These are phyloP conservation scores for Petromus typicus DNA, from an alignment of 2,113 vertebrate species.

Conservation along the genomic window DNA sequence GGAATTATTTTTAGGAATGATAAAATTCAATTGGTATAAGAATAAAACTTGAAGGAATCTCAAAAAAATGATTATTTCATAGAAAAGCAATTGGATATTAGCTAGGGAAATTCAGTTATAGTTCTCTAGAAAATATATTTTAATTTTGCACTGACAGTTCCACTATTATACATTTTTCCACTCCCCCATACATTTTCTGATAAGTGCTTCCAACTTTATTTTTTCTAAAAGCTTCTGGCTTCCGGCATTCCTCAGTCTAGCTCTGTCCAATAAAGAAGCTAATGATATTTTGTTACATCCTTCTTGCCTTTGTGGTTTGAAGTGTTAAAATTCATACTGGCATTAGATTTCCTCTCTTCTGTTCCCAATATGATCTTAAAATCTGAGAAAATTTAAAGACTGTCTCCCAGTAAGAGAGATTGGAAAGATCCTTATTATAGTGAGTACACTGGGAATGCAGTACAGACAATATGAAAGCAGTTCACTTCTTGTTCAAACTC, in stretches of 20 bases:
- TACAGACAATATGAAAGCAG: background rate
- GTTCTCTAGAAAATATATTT: conserved; percentile 34
- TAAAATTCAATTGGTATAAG: background rate
- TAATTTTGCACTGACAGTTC: background rate
- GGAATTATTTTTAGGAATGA: conserved; percentile 35
- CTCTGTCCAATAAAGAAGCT: background rate
- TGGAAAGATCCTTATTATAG: background rate
- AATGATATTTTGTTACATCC: background rate
- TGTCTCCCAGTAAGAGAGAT: background rate
- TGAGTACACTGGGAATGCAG: background rate
- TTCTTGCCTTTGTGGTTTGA: background rate
- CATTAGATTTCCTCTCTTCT: background rate
- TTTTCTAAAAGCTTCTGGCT: background rate
- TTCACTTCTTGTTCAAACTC: background rate
- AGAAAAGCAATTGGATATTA: conserved; percentile 6
- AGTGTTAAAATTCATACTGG: background rate
- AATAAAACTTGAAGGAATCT: conserved; percentile 6
- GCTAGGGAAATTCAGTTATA: background rate
- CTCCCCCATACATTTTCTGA: background rate
- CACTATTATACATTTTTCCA: background rate
- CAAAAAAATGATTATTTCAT: conserved; percentile 9
- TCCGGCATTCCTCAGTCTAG: background rate
- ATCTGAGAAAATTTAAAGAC: conserved; percentile 2
- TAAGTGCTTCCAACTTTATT: conserved; percentile 6
- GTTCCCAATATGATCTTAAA: conserved; percentile 13